Evolutionary conservation across 2,113 vertebrate genomes (phyloP).

Genomic region (Lophura nycthemera): DNA sequence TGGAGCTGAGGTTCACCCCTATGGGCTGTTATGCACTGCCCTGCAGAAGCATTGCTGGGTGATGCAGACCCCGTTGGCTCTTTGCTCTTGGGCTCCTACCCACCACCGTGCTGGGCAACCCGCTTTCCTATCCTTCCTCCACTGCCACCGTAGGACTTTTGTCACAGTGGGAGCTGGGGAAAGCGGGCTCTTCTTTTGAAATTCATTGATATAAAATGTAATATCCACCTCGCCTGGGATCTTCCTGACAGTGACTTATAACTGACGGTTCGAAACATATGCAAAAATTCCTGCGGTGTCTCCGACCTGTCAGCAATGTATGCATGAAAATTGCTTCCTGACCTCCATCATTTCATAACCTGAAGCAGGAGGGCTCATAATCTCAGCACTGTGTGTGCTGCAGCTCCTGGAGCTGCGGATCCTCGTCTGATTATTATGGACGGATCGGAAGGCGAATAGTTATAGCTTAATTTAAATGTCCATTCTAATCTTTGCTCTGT

Average conservation of each 20-base stretch:
- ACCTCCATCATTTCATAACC: slow-evolving; percentile 63
- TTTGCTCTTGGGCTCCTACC: too few relatives aligned
- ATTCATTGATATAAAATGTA: neutral
- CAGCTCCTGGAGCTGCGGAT: slow-evolving; percentile 54
- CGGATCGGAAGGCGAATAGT: slow-evolving; percentile 37
- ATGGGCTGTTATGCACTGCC: neutral
- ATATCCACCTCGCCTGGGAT: slow-evolving; percentile 6
- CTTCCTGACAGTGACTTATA: slow-evolving; percentile 44
- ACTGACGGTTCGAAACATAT: slow-evolving; percentile 34
- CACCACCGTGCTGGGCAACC: too few relatives aligned
- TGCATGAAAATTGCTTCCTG: slow-evolving; percentile 69
- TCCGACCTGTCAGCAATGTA: slow-evolving; percentile 43
- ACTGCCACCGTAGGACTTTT: neutral
- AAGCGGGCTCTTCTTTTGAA: slow-evolving; percentile 34
- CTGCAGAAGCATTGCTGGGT: too few relatives aligned
- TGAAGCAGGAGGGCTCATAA: slow-evolving; percentile 51
- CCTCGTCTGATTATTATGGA: slow-evolving; percentile 39
- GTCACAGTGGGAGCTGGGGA: neutral
- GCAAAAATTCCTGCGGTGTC: slow-evolving; percentile 12
- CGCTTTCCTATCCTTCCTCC: neutral
- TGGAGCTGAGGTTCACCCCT: slow-evolving; percentile 53
- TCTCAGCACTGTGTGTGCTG: slow-evolving; percentile 11
- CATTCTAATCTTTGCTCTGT: slow-evolving; percentile 49
- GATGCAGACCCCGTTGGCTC: too few relatives aligned
- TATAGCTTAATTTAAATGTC: slow-evolving; percentile 60